Evolutionary conservation across 2,797 vertebrate genomes (phyloP).

Genomic region (Selene dorsalis): DNA sequence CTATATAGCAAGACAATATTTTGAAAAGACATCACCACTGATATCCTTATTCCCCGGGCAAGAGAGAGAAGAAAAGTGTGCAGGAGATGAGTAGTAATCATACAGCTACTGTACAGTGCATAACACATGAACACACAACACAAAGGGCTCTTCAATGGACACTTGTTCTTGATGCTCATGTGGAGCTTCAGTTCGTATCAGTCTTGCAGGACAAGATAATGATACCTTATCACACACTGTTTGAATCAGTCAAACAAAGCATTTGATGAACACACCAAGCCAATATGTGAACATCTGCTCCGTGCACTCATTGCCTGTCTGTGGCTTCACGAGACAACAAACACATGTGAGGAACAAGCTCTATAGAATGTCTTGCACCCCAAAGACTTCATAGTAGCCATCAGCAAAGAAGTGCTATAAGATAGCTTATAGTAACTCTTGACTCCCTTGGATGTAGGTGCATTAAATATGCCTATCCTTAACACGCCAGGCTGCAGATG

Average conservation of each 20-base stretch:
- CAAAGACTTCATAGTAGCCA: conserved; percentile 74
- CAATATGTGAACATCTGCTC: conserved; percentile 59
- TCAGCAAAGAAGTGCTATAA: conserved; percentile 54
- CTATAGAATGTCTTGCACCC: conserved; percentile 66
- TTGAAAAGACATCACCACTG: conserved; percentile 55
- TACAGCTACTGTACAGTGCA: conserved; percentile 66
- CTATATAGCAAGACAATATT: conserved; percentile 60
- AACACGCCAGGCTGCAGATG: conserved; percentile 77
- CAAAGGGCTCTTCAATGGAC: conserved; percentile 85
- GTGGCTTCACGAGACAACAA: conserved; percentile 54
- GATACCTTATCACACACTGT: conserved; percentile 66
- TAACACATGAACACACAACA: conserved; percentile 70
- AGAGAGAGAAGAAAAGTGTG: conserved; percentile 80
- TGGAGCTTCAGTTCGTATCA: conserved; percentile 70
- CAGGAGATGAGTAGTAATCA: conserved; percentile 63
- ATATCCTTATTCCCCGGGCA: conserved; percentile 55
- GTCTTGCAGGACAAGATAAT: conserved; percentile 82
- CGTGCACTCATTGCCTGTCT: conserved; percentile 52
- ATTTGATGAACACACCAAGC: conserved; percentile 42
- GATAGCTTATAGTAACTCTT: conserved; percentile 43
- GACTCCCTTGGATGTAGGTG: conserved; percentile 70
- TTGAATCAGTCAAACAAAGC: conserved; percentile 61
- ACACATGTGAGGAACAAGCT: conserved; percentile 48
- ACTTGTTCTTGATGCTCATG: conserved; percentile 66
- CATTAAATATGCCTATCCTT: conserved; percentile 58